Evolutionary conservation across 2,888 invertebrate species (phyloP).

Genomic region (Fragum sueziense): DNA sequence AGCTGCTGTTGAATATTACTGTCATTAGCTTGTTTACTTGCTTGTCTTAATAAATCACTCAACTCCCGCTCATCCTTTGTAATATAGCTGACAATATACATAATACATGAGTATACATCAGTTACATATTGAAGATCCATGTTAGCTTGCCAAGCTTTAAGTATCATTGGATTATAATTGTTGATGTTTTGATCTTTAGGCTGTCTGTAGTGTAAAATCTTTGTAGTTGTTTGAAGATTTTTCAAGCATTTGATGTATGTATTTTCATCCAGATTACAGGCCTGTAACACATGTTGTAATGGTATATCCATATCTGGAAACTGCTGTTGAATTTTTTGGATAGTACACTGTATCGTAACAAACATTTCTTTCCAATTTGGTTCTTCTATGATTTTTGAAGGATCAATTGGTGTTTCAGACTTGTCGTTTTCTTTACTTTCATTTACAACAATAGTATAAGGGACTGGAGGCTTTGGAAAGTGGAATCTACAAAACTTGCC

Average conservation of each 20-base stretch:
- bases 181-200: conserved; percentile 28
- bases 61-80: conserved; percentile 42
- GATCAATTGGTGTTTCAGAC: too few species aligned
- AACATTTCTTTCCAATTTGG: conserved; percentile 19
- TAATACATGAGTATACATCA: conserved; percentile 53
- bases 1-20: conserved; percentile 26
- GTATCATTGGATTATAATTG: conserved; percentile 33
- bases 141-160: conserved; percentile 51
- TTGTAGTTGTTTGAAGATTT: conserved; percentile 47
- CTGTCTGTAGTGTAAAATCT: conserved; percentile 31
- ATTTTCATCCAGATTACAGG: conserved; percentile 11
- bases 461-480: conserved; percentile 45
- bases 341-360: conserved; percentile 12
- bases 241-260: conserved; percentile 30
- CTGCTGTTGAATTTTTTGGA: conserved; percentile 22
- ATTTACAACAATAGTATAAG: conserved; percentile 38
- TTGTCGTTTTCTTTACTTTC: too few species aligned
- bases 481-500: conserved; percentile 43
- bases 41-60: conserved; percentile 43
- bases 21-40: conserved; percentile 30
- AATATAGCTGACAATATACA: conserved; percentile 58
- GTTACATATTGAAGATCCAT: conserved; percentile 57
- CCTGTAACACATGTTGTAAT: conserved; percentile 28
- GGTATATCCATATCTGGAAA: background rate
- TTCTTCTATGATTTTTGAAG: conserved; percentile 8